Evolutionary conservation across 2,797 vertebrate species (phyloP).

Genomic region (Taeniopygia guttata): DNA sequence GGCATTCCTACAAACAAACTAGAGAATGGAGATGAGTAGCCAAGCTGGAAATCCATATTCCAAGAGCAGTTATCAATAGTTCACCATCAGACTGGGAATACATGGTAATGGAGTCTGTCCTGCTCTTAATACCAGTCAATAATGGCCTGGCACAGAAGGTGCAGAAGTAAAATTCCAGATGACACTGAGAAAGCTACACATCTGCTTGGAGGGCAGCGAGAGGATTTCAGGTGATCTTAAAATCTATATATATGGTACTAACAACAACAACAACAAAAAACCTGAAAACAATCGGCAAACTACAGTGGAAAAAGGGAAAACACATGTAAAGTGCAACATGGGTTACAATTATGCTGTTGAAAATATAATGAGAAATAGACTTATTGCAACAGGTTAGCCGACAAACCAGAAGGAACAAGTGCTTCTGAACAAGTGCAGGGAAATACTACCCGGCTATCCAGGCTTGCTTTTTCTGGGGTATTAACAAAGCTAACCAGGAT

Average conservation of each 20-base stretch:
- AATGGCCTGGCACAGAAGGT: background rate
- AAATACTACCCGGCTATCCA: background rate
- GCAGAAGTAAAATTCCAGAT: background rate
- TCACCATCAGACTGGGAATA: background rate
- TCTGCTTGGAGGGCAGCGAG: background rate
- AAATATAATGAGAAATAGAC: background rate
- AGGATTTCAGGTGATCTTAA: background rate
- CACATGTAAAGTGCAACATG: background rate
- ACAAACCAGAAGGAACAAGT: background rate
- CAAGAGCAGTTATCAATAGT: conserved; percentile 29
- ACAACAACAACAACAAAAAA: background rate
- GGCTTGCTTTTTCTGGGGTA: background rate
- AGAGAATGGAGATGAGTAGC: background rate
- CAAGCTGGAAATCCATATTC: conserved; percentile 39
- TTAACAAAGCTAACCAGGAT: background rate
- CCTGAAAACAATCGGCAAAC: background rate
- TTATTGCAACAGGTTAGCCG: background rate
- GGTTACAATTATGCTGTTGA: background rate
- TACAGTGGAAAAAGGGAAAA: background rate
- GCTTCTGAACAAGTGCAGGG: background rate
- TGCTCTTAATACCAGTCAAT: conserved; percentile 21
- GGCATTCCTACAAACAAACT: background rate
- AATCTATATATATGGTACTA: background rate
- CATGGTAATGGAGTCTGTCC: background rate
- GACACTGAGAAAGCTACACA: background rate